Conservation (phyloP, 2,888 invertebrate species). For the Zelleria hepariella region DNA sequence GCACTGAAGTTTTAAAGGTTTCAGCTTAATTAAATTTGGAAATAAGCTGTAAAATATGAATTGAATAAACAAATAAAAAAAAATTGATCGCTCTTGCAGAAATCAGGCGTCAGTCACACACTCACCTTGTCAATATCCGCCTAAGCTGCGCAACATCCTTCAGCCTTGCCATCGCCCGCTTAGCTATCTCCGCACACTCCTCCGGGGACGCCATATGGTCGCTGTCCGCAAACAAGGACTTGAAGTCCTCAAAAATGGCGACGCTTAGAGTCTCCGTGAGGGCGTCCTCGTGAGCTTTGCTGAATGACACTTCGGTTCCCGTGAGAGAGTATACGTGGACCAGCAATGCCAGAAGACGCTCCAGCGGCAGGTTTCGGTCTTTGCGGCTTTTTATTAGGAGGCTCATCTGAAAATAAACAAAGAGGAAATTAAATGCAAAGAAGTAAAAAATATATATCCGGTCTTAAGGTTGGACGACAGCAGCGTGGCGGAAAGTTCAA, state of each 20-base stretch:
- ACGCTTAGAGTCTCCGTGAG: constrained; percentile 61
- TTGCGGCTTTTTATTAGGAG: constrained; percentile 69
- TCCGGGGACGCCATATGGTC: constrained; percentile 34
- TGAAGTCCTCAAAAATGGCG: constrained; percentile 72
- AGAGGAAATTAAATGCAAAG: neutral
- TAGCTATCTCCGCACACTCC: constrained; percentile 36
- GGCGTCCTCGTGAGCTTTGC: constrained; percentile 60
- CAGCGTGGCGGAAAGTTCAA: too few species aligned
- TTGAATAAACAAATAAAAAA: too few species aligned
- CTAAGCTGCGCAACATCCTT: constrained; percentile 54
- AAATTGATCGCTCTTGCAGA: too few species aligned
- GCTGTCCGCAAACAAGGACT: constrained; percentile 28
- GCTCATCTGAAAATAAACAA: constrained; percentile 66
- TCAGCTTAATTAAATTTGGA: too few species aligned
- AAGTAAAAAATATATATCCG: neutral
- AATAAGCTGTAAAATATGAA: too few species aligned
- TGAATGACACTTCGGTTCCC: constrained; percentile 70
- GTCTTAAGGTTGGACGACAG: too few species aligned
- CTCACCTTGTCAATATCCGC: constrained; percentile 45
- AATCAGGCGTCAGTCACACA: too few species aligned
- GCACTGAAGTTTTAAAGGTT: too few species aligned
- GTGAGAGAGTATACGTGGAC: constrained; percentile 74
- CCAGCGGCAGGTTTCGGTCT: constrained; percentile 64
- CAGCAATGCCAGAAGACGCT: constrained; percentile 72
- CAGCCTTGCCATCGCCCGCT: constrained; percentile 35